Percentiles rank a stretch among this genome's conserved stretches.
Evolutionary conservation across 1,140 invertebrate species (phyloP).

Genomic region (Ceratina calcarata): DNA sequence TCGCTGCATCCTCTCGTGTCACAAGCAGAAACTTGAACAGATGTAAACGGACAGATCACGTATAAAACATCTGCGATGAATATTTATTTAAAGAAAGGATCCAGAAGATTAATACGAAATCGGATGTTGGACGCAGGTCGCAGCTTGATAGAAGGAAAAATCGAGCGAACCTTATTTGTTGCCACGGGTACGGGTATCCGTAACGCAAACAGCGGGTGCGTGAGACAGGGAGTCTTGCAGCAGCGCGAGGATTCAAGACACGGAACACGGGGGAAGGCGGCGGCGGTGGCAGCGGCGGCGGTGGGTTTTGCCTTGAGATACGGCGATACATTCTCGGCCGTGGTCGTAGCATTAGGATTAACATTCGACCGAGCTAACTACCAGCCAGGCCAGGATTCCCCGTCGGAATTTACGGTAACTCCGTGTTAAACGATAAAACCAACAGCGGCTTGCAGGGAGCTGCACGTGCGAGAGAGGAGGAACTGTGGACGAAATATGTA

Average conservation of each 20-base stretch:
- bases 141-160: too few relatives aligned
- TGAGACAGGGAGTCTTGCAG: slow-evolving; percentile 15
- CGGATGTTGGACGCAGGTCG: too few relatives aligned
- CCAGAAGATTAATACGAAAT: too few relatives aligned
- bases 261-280: slow-evolving; percentile 17
- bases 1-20: too few relatives aligned
- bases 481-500: slow-evolving; percentile 27
- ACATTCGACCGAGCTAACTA: slow-evolving; percentile 68
- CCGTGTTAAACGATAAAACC: slow-evolving; percentile 74
- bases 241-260: slow-evolving; percentile 40
- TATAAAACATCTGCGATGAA: too few relatives aligned
- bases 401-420: slow-evolving; percentile 70
- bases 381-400: slow-evolving; percentile 61
- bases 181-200: neutral
- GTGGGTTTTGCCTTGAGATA: slow-evolving; percentile 44
- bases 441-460: slow-evolving; percentile 47
- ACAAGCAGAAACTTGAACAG: too few relatives aligned
- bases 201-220: slow-evolving; percentile 6
- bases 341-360: slow-evolving; percentile 60
- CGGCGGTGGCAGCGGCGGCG: slow-evolving; percentile 34
- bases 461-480: slow-evolving; percentile 12
- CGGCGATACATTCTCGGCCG: slow-evolving; percentile 39
- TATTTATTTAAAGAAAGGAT: too few relatives aligned
- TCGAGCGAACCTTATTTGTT: neutral
- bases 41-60: too few relatives aligned